These are phyloP conservation scores for Erebia aethiops DNA, from an alignment of 2,888 invertebrate genomes.

Conservation along the genomic window DNA sequence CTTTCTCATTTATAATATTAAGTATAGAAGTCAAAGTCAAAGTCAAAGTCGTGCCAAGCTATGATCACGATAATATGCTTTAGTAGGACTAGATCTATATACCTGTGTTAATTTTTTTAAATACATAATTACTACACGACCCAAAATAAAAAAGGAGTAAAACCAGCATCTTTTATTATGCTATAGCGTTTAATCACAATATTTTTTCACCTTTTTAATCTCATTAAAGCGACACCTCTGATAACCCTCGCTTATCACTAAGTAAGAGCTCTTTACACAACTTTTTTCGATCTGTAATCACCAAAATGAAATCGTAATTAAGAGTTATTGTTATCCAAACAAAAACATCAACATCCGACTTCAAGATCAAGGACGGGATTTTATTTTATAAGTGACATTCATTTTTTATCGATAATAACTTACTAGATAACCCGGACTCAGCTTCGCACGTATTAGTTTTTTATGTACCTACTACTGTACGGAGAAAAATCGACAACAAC, in stretches of 20 bases:
- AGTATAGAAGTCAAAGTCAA: too few species aligned
- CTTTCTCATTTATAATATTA: too few species aligned
- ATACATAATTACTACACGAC: too few species aligned
- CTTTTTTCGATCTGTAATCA: neutral
- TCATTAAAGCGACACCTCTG: neutral
- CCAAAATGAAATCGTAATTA: neutral
- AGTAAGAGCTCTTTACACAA: neutral
- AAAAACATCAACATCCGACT: slow-evolving; percentile 23
- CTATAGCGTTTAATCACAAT: neutral
- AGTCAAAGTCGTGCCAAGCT: too few species aligned
- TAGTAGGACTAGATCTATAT: too few species aligned
- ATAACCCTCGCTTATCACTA: slow-evolving; percentile 7
- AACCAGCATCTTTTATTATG: neutral
- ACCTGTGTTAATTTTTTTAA: too few species aligned
- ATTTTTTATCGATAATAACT: neutral
- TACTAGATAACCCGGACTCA: too few species aligned
- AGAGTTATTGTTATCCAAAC: slow-evolving; percentile 8
- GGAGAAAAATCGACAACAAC: too few species aligned
- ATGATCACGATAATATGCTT: too few species aligned
- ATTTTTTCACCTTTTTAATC: slow-evolving; percentile 5
- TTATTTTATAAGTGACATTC: slow-evolving; percentile 33
- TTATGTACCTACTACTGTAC: too few species aligned
- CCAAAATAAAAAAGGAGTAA: too few species aligned
- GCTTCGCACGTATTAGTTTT: too few species aligned
- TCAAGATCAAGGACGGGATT: slow-evolving; percentile 27